phyloP scores from a whole-genome alignment of 1,140 invertebrate species.

The Drosophila willistoni region DNA sequence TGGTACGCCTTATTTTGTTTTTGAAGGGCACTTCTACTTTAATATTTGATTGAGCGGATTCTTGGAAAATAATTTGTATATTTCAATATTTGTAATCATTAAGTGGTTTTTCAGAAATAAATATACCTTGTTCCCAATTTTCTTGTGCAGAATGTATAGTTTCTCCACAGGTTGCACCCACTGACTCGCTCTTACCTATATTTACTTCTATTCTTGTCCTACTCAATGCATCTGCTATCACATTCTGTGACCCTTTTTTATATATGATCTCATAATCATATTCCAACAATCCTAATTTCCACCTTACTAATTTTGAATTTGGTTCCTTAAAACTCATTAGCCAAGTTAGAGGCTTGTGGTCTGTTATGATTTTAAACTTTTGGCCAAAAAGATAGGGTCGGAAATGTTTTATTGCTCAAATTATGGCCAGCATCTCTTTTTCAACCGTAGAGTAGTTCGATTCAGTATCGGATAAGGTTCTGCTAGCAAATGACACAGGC shows the following conservation, averaged over 20 bases:
- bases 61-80: slow-evolving; percentile 16
- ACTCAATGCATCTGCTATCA: slow-evolving; percentile 28
- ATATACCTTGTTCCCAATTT: not conserved
- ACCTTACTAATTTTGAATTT: no score
- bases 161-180: not conserved
- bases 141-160: not conserved
- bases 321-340: no score
- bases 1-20: slow-evolving; percentile 9
- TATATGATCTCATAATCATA: slow-evolving; percentile 15
- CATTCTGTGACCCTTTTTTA: slow-evolving; percentile 19
- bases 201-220: slow-evolving; percentile 4
- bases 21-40: slow-evolving; percentile 17
- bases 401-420: no score
- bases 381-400: no score
- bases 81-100: slow-evolving; percentile 27
- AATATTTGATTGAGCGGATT: not conserved
- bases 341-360: no score
- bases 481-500: slow-evolving; percentile 79
- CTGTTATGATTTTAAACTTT: no score
- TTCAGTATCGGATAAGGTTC: slow-evolving; percentile 19
- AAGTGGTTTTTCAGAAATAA: slow-evolving; percentile 8
- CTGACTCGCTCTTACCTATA: not conserved
- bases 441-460: slow-evolving; percentile 13
- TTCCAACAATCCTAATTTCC: not conserved
- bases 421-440: slow-evolving; percentile 9